phyloP scores from a whole-genome alignment of 1,140 invertebrate species.

The Drosophila nasuta region DNA sequence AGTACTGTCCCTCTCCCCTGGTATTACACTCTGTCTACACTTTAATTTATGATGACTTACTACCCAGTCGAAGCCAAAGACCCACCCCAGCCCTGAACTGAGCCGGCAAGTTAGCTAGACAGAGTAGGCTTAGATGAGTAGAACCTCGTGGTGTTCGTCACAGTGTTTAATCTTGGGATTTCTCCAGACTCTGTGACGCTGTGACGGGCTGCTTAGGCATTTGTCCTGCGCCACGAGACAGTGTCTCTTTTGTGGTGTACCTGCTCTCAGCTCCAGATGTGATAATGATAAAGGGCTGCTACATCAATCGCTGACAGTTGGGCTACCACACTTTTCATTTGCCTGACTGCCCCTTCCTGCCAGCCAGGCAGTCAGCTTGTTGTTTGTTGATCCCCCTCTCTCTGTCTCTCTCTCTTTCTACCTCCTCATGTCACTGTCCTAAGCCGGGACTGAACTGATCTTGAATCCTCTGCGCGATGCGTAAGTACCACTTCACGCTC shows the following conservation, averaged over 20 bases:
- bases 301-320: slow-evolving; percentile 84
- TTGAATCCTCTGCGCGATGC: slow-evolving; percentile 39
- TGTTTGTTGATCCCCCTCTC: slow-evolving; percentile 10
- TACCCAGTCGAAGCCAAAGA: no score
- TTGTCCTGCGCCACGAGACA: slow-evolving; percentile 71
- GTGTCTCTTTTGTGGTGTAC: slow-evolving; percentile 48
- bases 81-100: no score
- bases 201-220: slow-evolving; percentile 81
- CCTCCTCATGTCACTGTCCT: neutral
- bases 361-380: slow-evolving; percentile 9
- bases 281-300: slow-evolving; percentile 84
- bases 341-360: slow-evolving; percentile 24
- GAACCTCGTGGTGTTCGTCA: no score
- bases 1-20: no score
- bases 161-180: neutral
- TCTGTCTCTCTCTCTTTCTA: neutral
- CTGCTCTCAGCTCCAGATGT: slow-evolving; percentile 76
- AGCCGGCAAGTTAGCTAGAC: no score
- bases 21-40: no score
- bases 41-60: no score
- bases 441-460: slow-evolving; percentile 14
- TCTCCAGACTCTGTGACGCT: slow-evolving; percentile 73
- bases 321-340: slow-evolving; percentile 83
- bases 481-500: slow-evolving; percentile 79
- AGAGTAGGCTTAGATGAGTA: no score